Evolutionary conservation across 2,888 invertebrate species (phyloP), one percentile per base, ranked within the genome.

Genomic region (Lasioglossum vierecki): DNA sequence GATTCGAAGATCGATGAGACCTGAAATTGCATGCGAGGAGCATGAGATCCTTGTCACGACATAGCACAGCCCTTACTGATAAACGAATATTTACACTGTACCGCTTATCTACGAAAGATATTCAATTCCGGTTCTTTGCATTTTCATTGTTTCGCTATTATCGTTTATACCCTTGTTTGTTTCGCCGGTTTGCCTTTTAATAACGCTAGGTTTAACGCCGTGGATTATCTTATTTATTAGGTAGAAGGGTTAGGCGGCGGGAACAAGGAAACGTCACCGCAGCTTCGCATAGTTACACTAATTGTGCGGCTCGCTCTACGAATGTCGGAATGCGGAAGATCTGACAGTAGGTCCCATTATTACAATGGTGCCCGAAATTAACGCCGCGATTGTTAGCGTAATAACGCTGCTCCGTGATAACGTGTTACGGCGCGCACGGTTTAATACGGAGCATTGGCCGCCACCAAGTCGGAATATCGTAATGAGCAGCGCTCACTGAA

Each of bases 301-400:
- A 83, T 83, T 73, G 68, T 39, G 83, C 68, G 66, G 68, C 72
- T 83, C 76, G 13, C 39, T 46, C 22, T 30, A 44, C 4, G 18
- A 30, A 60, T 39, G 66, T 57, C 76, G 18, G 15, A 26, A 8
- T 18, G 15, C 26, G 30, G 35, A 66, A 39, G 30, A 76, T 18
- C 30, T 11, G 57, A 73, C 74, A 44, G 75, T 26, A 35, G 57
- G 22, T 22, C 8, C 26, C 30, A 60, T 82, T 68, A 77, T 82
- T 60, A 70, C 39, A 57, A 60, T 30, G 82, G 82, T 57, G 72
- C n/a, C 46, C 41, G 76, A 73, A 74, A 83, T 83, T 68, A 83
- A 41, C 35, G 39, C 11, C 35, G 22, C 26, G 53, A 76, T 71
- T 53, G 73, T 57, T 35, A 46, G 3, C 44, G 57, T 73, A 70